These are phyloP conservation scores for Geotrupes spiniger DNA, from an alignment of 2,888 invertebrate genomes.

Conservation along the genomic window DNA sequence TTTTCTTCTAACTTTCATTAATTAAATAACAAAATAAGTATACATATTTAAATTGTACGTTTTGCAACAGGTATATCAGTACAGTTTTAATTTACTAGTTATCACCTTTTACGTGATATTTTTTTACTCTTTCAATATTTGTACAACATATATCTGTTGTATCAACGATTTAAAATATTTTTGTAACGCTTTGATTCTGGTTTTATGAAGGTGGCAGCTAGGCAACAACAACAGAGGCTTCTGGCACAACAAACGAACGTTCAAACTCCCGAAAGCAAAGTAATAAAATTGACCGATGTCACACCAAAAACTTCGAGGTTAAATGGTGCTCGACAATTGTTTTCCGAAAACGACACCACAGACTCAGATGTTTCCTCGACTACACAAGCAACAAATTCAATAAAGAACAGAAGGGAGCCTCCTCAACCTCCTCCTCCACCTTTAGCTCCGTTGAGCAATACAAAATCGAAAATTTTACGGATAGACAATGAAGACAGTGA, in stretches of 20 bases:
- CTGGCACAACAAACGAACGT: conserved; percentile 54
- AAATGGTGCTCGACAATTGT: conserved; percentile 48
- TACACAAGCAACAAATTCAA: conserved; percentile 31
- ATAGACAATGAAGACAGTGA: conserved; percentile 50
- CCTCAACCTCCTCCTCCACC: conserved; percentile 54
- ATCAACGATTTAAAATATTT: no score
- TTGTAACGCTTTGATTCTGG: conserved; percentile 1
- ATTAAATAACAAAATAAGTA: conserved; percentile 12
- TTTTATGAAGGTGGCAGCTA: conserved; percentile 30
- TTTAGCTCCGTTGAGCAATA: conserved; percentile 49
- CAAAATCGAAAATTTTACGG: conserved; percentile 25
- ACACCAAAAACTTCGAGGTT: conserved; percentile 41
- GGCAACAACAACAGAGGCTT: conserved; percentile 63
- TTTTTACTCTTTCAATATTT: no score
- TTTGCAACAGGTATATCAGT: conserved; percentile 14
- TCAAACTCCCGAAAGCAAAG: conserved; percentile 37
- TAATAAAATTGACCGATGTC: conserved; percentile 43
- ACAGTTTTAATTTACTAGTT: no score
- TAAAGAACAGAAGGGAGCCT: conserved; percentile 48
- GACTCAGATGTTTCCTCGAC: conserved; percentile 48
- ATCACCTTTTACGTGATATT: no score
- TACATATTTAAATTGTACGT: conserved; percentile 2
- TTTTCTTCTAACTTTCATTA: conserved; percentile 14
- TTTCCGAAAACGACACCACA: conserved; percentile 44
- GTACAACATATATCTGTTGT: no score